Base-by-base conservation (phyloP, 1,140 invertebrate genomes). In the Euura saliciscinereae region DNA sequence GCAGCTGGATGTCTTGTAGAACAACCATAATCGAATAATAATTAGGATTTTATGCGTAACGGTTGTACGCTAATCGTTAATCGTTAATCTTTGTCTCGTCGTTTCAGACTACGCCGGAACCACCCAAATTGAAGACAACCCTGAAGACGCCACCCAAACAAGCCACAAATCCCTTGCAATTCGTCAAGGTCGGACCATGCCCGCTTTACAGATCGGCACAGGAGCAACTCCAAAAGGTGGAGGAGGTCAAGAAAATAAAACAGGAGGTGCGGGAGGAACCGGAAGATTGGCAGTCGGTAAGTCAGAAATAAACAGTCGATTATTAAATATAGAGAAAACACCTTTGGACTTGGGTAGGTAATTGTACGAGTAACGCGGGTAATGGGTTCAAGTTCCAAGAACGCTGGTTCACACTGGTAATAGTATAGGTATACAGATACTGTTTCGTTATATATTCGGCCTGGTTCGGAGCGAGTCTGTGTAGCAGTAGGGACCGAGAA, bases 251-350 rank as follows among this genome's bases (percentile, higher is more conserved):
- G 81, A 94, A 94, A 78, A 89, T 93, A 45, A 93, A 94, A 76
- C 92, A 94, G 80, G 91, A 93, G 68, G 88, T 91, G 0, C 86
- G 91, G 70, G 93, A 95, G 83, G 94, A 97, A 78, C 93, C 94
- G 66, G 95, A 96, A 84, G 96, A 97, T 81, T 98, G 96, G 96
- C 95, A 97, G 89, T 94, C 94, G 88, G 96, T 97, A 87, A 93
- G 93, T 89, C 73, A 71, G 78, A 76, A 65, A 66, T 74, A 10
- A 59, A 2, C 51, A 68, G 68, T 69, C 3, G 46, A 69, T 51
- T 64, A 13, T 74, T 43, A 59, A 70, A 6, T 64, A 64, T 28
- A 28, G 28, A 28, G 28, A 28, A 28, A 28, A 28, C 28, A 28
- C 28, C 28, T 28, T 28, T 28, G 28, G 28, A 28, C 28, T 28